phyloP scores from a whole-genome alignment of 2,113 vertebrate species.

The Chascanopsetta lugubris region DNA sequence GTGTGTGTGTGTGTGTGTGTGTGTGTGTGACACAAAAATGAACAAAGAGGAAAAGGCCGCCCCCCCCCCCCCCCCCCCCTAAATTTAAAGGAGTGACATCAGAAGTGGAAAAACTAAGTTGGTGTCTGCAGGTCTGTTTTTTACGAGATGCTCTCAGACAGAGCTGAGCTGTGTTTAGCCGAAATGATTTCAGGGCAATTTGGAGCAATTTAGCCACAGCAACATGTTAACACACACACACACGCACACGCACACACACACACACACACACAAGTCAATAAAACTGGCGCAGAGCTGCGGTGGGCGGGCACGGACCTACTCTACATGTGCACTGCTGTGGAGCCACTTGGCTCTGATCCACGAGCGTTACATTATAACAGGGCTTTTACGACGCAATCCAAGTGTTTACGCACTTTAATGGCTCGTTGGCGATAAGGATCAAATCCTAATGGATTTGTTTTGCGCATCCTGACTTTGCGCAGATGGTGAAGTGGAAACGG shows the following conservation, averaged over 20 bases:
- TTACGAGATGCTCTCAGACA: conserved; percentile 36
- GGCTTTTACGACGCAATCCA: conserved; percentile 28
- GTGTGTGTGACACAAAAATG: too few relatives aligned
- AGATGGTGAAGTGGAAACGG: too few relatives aligned
- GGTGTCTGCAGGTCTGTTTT: conserved; percentile 29
- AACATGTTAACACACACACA: conserved; percentile 38
- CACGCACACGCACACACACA: too few relatives aligned
- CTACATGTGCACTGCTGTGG: conserved; percentile 11
- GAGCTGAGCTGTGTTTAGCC: conserved; percentile 30
- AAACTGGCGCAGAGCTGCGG: too few relatives aligned
- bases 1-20: too few relatives aligned
- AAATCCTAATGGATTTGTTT: conserved; percentile 7
- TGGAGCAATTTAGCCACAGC: conserved; percentile 37
- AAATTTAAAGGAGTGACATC: conserved; percentile 5
- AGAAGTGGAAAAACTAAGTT: conserved; percentile 13
- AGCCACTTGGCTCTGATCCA: conserved; percentile 35
- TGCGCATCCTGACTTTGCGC: neutral
- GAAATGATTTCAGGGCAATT: conserved; percentile 52
- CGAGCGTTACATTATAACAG: conserved; percentile 25
- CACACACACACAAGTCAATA: conserved; percentile 58
- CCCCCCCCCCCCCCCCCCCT: too few relatives aligned
- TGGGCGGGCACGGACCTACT: conserved; percentile 4
- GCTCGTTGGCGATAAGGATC: conserved; percentile 9
- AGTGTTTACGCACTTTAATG: conserved; percentile 5
- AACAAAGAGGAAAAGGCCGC: too few relatives aligned